A percentile compares a stretch with the other conserved stretches of the same genome.
These are phyloP conservation scores for Triops longicaudatus DNA, from an alignment of 1,140 invertebrate genomes.

Conservation along the genomic window DNA sequence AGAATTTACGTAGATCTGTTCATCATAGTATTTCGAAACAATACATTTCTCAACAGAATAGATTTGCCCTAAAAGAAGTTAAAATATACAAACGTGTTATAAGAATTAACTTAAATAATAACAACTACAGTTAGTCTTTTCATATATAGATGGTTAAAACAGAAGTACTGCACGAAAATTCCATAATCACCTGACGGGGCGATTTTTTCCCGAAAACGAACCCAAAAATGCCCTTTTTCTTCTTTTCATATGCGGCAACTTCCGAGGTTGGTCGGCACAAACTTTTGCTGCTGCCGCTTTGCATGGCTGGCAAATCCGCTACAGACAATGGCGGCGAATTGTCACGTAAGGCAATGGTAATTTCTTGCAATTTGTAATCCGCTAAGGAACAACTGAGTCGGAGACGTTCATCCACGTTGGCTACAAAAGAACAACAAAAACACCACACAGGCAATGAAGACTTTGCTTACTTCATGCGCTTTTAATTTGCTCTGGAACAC, in stretches of 20 bases:
- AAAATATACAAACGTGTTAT: no score
- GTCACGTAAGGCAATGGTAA: conserved; percentile 45
- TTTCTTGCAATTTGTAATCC: conserved; percentile 57
- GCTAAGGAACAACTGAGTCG: conserved; percentile 48
- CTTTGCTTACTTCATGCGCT: conserved; percentile 2
- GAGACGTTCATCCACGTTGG: conserved; percentile 52
- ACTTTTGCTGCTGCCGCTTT: not conserved
- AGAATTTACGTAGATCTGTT: no score
- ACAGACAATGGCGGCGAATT: not conserved
- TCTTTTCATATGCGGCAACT: not conserved
- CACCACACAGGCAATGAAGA: conserved; percentile 7
- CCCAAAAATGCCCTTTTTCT: not conserved
- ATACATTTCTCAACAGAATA: no score
- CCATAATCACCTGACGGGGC: not conserved
- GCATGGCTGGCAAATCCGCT: not conserved
- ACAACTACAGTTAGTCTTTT: not conserved
- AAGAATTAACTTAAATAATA: not conserved
- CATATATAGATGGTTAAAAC: not conserved
- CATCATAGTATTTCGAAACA: no score
- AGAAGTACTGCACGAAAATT: not conserved
- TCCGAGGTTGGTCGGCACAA: not conserved
- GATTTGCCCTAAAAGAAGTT: not conserved
- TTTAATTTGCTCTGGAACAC: not conserved
- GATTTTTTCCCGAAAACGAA: not conserved
- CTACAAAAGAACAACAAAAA: conserved; percentile 40